A percentile compares a stretch with the other conserved stretches of the same genome.
These are phyloP conservation scores for Anser cygnoides DNA, from an alignment of 2,113 vertebrate genomes.

Conservation along the genomic window DNA sequence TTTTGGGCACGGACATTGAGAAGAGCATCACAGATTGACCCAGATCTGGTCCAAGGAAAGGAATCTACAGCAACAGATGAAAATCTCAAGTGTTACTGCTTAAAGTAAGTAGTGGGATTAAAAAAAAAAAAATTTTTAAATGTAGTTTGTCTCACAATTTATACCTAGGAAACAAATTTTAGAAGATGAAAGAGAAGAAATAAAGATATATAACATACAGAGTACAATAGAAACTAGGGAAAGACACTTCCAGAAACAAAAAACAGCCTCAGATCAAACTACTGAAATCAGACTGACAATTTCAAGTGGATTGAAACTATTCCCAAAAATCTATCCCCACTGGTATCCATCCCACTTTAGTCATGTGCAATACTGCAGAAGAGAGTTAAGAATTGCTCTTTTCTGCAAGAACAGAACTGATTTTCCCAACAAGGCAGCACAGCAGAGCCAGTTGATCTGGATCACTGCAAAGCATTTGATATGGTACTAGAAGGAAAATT, in stretches of 20 bases:
- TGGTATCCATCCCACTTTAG: not conserved
- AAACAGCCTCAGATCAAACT: not conserved
- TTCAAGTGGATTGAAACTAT: not conserved
- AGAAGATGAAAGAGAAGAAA: not conserved
- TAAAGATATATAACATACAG: not conserved
- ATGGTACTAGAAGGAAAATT: not conserved
- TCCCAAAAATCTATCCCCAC: not conserved
- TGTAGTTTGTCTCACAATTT: not conserved
- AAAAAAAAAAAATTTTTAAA: no score
- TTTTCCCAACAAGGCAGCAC: not conserved
- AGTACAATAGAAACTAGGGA: not conserved
- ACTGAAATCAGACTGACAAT: not conserved
- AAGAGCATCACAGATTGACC: not conserved
- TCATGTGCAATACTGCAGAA: not conserved
- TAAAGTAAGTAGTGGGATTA: not conserved
- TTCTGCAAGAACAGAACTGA: not conserved
- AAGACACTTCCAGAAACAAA: not conserved
- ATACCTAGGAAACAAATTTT: not conserved
- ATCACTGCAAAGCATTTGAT: not conserved
- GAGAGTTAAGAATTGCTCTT: not conserved
- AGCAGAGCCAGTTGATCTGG: accelerated
- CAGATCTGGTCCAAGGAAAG: not conserved
- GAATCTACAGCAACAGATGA: not conserved
- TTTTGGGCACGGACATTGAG: not conserved
- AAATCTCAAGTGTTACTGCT: not conserved